phyloP scores from a whole-genome alignment of 2,113 vertebrate species.

The Nothoprocta perdicaria region DNA sequence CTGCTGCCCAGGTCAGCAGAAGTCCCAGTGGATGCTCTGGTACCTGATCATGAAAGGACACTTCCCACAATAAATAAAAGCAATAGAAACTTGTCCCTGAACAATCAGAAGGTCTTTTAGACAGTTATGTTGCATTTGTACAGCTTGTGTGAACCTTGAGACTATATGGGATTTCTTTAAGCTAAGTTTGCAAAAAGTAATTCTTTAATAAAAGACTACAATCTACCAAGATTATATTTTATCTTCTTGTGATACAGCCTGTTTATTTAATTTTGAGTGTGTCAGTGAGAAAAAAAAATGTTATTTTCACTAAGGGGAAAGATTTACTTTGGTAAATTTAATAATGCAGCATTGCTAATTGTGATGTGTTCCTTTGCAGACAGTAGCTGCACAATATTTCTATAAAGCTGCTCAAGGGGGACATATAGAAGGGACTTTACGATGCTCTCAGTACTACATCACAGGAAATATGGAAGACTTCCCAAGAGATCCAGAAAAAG shows the following conservation, averaged over 20 bases:
- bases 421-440: conserved; percentile 84
- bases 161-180: background rate
- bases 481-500: conserved; percentile 83
- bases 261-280: background rate
- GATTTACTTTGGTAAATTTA: background rate
- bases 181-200: background rate
- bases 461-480: conserved; percentile 85
- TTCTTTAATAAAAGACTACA: background rate
- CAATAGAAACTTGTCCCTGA: background rate
- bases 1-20: background rate
- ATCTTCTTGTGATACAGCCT: background rate
- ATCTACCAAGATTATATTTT: background rate
- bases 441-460: conserved; percentile 86
- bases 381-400: conserved; percentile 86
- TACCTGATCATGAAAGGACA: background rate
- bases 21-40: background rate
- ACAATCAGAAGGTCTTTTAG: background rate
- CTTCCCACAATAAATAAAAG: background rate
- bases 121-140: accelerated
- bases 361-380: conserved; percentile 75
- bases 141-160: background rate
- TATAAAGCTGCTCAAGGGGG: conserved; percentile 85
- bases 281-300: background rate
- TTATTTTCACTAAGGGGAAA: background rate
- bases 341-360: background rate